A percentile compares a stretch with the other conserved stretches of the same genome.
phyloP scores from a whole-genome alignment of 2,113 vertebrate species.

The Sturnira hondurensis region DNA sequence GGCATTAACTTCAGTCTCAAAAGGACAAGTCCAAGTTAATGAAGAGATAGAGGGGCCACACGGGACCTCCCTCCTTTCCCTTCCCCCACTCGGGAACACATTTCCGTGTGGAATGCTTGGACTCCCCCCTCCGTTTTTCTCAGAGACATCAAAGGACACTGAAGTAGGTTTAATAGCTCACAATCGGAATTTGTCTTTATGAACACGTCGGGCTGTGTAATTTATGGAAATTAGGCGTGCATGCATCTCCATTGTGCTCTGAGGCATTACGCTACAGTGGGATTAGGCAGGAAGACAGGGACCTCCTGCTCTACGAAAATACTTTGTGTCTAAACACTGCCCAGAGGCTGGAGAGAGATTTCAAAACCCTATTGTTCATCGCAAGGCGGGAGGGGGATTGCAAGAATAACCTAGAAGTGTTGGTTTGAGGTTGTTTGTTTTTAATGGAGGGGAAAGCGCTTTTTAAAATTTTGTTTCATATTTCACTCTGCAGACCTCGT shows the following conservation, averaged over 20 bases:
- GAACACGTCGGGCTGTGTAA: constrained; percentile 50
- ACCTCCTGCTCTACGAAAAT: constrained; percentile 42
- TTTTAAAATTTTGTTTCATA: neutral
- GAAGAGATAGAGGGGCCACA: neutral
- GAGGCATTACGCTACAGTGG: constrained; percentile 53
- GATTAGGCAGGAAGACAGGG: constrained; percentile 46
- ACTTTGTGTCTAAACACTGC: constrained; percentile 34
- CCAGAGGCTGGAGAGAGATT: neutral
- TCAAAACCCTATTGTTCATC: neutral
- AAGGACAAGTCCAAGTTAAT: neutral
- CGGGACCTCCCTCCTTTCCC: neutral
- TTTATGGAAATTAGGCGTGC: constrained; percentile 70
- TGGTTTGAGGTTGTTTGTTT: neutral
- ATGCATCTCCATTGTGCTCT: constrained; percentile 40
- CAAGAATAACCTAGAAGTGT: neutral
- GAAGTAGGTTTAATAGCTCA: constrained; percentile 62
- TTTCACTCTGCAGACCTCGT: neutral
- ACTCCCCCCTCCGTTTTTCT: neutral
- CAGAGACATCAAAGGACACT: constrained; percentile 52
- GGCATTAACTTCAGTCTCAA: neutral
- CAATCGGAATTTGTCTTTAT: constrained; percentile 66
- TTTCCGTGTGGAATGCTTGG: constrained; percentile 38
- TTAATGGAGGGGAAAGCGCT: neutral
- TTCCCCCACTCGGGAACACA: neutral
- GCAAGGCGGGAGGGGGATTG: neutral